Conservation (phyloP, 2,797 vertebrate genomes). For the Sciurus carolinensis region DNA sequence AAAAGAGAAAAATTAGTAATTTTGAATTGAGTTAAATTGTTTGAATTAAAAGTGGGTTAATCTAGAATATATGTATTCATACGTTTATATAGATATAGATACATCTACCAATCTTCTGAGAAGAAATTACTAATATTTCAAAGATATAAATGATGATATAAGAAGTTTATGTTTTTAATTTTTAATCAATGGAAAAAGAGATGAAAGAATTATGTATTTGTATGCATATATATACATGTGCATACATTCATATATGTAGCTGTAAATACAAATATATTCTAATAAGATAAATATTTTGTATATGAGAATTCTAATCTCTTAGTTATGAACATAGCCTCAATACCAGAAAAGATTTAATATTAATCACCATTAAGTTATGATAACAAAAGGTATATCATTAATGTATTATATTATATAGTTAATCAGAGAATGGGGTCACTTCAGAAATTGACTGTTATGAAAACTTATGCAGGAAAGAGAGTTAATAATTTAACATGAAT, state of each 20-base stretch:
- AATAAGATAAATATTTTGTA: slow-evolving; percentile 11
- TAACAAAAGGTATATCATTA: neutral
- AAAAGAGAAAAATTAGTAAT: neutral
- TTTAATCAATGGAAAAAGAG: neutral
- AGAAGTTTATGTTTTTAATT: neutral
- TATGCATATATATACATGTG: neutral
- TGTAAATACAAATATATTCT: neutral
- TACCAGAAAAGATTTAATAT: neutral
- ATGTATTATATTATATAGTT: neutral
- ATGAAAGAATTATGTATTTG: neutral
- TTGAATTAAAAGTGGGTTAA: slow-evolving; percentile 21
- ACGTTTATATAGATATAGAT: too few relatives aligned
- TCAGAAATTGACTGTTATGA: neutral
- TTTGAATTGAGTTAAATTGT: slow-evolving; percentile 13
- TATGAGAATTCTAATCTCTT: neutral
- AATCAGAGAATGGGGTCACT: neutral
- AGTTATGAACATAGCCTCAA: neutral
- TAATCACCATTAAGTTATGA: neutral
- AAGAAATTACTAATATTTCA: neutral
- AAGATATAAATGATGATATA: neutral
- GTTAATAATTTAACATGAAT: slow-evolving; percentile 3
- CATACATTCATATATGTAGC: neutral
- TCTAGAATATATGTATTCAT: neutral
- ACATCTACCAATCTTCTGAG: neutral
- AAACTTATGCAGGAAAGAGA: neutral